phyloP scores from a whole-genome alignment of 2,113 vertebrate genomes.

The Caranx melampygus region DNA sequence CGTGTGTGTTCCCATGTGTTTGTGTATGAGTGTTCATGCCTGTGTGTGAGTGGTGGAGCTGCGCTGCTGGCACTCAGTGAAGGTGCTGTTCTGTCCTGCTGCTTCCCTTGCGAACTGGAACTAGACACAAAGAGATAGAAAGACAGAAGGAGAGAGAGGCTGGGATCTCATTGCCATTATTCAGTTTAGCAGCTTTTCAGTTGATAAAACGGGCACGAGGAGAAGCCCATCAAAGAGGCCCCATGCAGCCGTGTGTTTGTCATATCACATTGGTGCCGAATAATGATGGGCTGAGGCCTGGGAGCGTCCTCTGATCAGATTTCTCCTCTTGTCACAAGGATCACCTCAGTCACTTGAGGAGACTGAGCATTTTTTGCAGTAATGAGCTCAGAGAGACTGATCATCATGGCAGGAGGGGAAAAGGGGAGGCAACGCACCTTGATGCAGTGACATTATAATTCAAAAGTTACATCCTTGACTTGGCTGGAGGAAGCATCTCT shows the following conservation, averaged over 20 bases:
- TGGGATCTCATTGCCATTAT: constrained; percentile 48
- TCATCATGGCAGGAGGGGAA: constrained; percentile 16
- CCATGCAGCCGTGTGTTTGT: constrained; percentile 34
- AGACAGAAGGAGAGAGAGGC: constrained; percentile 17
- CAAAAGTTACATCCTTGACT: not conserved
- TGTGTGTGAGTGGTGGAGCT: constrained; percentile 26
- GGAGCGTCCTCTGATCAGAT: constrained; percentile 61
- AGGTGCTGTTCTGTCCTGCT: constrained; percentile 52
- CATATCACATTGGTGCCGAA: constrained; percentile 38
- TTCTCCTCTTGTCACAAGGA: constrained; percentile 53
- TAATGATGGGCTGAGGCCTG: constrained; percentile 40
- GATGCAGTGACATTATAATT: constrained; percentile 1
- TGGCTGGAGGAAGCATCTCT: constrained; percentile 1
- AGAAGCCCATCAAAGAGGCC: constrained; percentile 50
- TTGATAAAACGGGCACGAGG: constrained; percentile 42
- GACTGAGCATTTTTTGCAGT: constrained; percentile 53
- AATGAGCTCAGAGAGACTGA: constrained; percentile 45
- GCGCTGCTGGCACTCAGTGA: constrained; percentile 45
- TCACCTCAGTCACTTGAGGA: constrained; percentile 46
- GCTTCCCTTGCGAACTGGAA: constrained; percentile 50
- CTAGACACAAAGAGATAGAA: constrained; percentile 39
- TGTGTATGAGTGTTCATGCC: constrained; percentile 5
- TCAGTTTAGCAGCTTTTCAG: constrained; percentile 33
- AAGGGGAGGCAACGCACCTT: constrained; percentile 3
- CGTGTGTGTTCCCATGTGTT: not conserved